Base-by-base conservation (phyloP, 2,113 vertebrate species). In the Apistogramma diplotaenia region DNA sequence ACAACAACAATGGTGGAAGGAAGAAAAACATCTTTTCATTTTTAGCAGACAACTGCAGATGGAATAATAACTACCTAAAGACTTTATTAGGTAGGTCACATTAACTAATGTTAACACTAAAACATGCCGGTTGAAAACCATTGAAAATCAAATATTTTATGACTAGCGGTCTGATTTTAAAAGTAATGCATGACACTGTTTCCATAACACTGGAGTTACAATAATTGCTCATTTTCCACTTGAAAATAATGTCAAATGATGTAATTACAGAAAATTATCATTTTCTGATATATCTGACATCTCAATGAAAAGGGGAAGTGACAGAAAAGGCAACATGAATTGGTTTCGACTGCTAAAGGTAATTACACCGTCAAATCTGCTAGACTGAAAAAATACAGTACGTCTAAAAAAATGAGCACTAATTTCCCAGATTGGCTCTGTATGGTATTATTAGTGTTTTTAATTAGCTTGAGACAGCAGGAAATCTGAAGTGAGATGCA, bases 381-480 rank as follows among this genome's bases (percentile, higher is more conserved):
- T 10, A 46, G 5, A 67, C 0, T 51, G 3, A 51, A 51, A 29
- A 23, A 4, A 29, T 0, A 11, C 62, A 7, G 9, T 0, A 49
- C 46, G 46, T 67, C 46, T 46, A 18, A 67, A 23, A 27, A 67
- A 12, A 29, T n/a, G n/a, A n/a, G n/a, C n/a, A n/a, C n/a, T n/a
- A n/a, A n/a, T n/a, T n/a, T n/a, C n/a, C n/a, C n/a, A 70, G 16
- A 29, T 25, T 70, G 23, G 23, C 46, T 27, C 62, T 67, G 62
- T 70, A 70, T 25, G 19, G 23, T 49, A 49, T 70, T 25, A 12
- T 49, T 70, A 6, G 29, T 70, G 25, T 49, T 70, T 70, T 70
- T 29, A 70, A 0, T 70, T 70, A 19, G 9, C 0, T 29, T 29
- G 19, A 49, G 40, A 49, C 40, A 19, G 23, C 5, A 0, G 23